Conservation (phyloP, 2,797 vertebrate species). For the Sebastes kiyomatsui region DNA sequence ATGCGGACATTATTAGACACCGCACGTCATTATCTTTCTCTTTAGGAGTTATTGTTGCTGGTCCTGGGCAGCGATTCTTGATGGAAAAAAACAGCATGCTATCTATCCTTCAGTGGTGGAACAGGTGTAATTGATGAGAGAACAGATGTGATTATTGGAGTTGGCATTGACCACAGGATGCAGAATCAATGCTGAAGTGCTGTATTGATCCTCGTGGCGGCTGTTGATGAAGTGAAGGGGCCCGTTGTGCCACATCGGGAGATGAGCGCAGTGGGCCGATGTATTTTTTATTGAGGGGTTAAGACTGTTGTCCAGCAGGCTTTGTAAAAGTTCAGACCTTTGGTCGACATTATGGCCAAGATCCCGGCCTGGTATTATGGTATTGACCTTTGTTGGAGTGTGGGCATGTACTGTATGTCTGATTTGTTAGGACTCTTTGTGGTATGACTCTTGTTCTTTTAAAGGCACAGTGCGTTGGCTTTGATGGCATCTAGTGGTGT, state of each 20-base stretch:
- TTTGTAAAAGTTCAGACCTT: conserved; percentile 26
- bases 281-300: conserved; percentile 25
- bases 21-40: background rate
- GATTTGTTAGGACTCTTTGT: background rate
- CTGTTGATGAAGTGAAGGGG: conserved; percentile 71
- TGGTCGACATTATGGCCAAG: background rate
- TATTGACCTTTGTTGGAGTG: background rate
- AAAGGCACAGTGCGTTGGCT: background rate
- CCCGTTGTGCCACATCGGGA: conserved; percentile 21
- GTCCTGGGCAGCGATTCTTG: background rate
- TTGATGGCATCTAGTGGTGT: too few species aligned
- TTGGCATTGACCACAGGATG: conserved; percentile 58
- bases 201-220: conserved; percentile 62
- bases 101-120: conserved; percentile 49
- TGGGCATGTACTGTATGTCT: background rate
- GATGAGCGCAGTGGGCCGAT: conserved; percentile 30
- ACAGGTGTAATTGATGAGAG: conserved; percentile 55
- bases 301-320: conserved; percentile 1
- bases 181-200: conserved; percentile 69
- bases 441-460: background rate
- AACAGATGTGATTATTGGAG: conserved; percentile 69
- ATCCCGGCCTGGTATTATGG: background rate
- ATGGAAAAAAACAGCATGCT: conserved; percentile 27
- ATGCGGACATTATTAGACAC: background rate
- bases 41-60: background rate